Conservation (phyloP, 2,113 vertebrate species). For the Vulpes ferrilata region DNA sequence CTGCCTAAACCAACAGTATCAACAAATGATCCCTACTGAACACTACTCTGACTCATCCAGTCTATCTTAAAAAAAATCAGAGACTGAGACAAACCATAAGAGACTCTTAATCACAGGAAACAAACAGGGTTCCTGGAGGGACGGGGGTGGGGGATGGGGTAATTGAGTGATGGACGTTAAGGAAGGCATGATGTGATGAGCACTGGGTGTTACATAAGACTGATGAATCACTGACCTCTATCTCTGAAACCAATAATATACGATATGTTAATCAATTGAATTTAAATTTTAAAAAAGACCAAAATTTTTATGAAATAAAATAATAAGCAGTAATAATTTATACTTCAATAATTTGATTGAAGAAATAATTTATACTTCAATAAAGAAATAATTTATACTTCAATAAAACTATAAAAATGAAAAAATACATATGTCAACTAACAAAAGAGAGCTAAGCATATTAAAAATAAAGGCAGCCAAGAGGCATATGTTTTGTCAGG, state of each 20-base stretch:
- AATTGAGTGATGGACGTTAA: background rate
- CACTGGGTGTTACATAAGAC: background rate
- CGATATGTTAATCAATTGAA: background rate
- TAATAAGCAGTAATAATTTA: no score
- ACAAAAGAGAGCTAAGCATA: background rate
- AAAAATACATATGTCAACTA: background rate
- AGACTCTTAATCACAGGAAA: background rate
- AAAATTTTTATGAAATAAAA: background rate
- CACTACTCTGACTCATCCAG: background rate
- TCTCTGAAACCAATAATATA: background rate
- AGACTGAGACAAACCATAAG: background rate
- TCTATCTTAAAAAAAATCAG: background rate
- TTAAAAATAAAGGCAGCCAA: background rate
- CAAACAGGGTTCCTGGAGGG: background rate
- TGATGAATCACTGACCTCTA: background rate
- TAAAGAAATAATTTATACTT: background rate
- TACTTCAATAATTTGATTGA: no score
- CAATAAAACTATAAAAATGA: background rate
- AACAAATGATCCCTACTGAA: background rate
- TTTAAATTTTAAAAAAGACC: background rate
- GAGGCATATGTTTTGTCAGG: background rate
- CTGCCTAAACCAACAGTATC: background rate
- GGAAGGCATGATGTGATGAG: background rate
- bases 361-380: background rate
- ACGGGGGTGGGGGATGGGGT: background rate